Evolutionary conservation across 2,888 invertebrate genomes (phyloP).

Genomic region (Incurvaria masculella): DNA sequence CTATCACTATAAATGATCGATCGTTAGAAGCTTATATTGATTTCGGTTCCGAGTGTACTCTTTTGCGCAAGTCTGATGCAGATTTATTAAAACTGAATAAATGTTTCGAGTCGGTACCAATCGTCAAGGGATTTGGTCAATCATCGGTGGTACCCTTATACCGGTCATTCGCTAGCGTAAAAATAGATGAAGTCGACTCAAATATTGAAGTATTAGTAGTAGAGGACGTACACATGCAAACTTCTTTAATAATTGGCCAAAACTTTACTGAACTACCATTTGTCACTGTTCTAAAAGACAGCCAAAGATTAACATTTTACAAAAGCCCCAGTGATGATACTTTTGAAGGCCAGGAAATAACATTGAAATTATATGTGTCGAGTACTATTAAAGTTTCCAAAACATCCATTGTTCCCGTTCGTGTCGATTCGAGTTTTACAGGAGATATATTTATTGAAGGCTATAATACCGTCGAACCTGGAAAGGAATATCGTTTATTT

Average conservation of each 20-base stretch:
- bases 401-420: background rate
- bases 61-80: slow-evolving; percentile 10
- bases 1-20: slow-evolving; percentile 4
- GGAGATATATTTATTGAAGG: slow-evolving; percentile 14
- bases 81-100: slow-evolving; percentile 4
- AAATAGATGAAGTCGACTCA: slow-evolving; percentile 4
- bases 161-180: slow-evolving; percentile 7
- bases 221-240: background rate
- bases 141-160: slow-evolving; percentile 10
- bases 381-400: slow-evolving; percentile 1
- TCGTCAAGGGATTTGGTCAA: slow-evolving; percentile 14
- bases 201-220: slow-evolving; percentile 3
- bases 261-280: slow-evolving; percentile 4
- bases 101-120: slow-evolving; percentile 8
- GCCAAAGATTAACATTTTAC: slow-evolving; percentile 11
- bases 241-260: slow-evolving; percentile 4
- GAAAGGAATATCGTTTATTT: slow-evolving; percentile 11
- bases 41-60: slow-evolving; percentile 14
- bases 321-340: slow-evolving; percentile 9
- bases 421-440: slow-evolving; percentile 3
- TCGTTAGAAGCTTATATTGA: slow-evolving; percentile 9
- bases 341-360: slow-evolving; percentile 3
- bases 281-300: slow-evolving; percentile 4
- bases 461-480: slow-evolving; percentile 8
- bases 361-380: slow-evolving; percentile 1